A percentile compares a stretch with the other conserved stretches of the same genome.
Conservation (phyloP, 2,888 invertebrate species). For the Brachycybe producta region DNA sequence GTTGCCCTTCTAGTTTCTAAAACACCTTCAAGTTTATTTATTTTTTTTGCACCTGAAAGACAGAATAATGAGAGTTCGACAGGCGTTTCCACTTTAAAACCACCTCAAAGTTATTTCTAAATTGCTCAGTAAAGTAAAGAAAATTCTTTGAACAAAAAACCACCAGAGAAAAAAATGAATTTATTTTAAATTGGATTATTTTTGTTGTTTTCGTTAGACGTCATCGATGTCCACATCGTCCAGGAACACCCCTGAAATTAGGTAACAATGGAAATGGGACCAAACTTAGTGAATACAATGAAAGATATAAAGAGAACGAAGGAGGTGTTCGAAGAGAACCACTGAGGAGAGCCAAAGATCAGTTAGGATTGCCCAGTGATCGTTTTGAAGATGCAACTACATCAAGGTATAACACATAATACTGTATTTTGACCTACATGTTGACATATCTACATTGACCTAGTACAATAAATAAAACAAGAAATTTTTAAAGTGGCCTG, state of each 20-base stretch:
- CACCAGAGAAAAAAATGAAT: no score
- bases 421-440: no score
- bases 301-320: constrained; percentile 12
- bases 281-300: constrained; percentile 7
- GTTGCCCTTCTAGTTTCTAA: no score
- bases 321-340: neutral
- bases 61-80: no score
- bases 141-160: no score
- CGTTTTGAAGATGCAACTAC: constrained; percentile 15
- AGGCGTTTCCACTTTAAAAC: no score
- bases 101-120: neutral
- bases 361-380: constrained; percentile 6
- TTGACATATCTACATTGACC: no score
- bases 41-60: no score
- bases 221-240: constrained; percentile 16
- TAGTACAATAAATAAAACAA: no score
- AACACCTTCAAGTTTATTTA: no score
- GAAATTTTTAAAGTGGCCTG: no score
- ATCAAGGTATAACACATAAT: constrained; percentile 7
- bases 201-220: constrained; percentile 4
- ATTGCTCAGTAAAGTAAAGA: neutral
- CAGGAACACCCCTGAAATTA: constrained; percentile 6
- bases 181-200: no score
- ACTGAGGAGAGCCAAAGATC: constrained; percentile 13
- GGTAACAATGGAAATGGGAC: constrained; percentile 6